phyloP scores from a whole-genome alignment of 1,140 invertebrate genomes.

The Trichonephila clavata region DNA sequence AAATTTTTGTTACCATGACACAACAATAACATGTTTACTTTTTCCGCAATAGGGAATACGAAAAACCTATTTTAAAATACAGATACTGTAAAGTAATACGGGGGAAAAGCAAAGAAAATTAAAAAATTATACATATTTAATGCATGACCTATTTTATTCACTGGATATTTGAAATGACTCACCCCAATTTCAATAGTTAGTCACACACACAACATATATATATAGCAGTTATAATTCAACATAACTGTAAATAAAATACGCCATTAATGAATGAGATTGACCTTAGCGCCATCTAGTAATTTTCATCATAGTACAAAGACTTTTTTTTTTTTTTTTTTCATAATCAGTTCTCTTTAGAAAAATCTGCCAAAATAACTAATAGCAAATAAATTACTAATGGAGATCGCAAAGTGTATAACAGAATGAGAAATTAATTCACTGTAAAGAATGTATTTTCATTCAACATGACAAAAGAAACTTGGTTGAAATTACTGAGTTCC shows the following conservation, averaged over 20 bases:
- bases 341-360: too few species aligned
- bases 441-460: too few species aligned
- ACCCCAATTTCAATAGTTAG: conserved; percentile 23
- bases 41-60: not conserved
- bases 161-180: not conserved
- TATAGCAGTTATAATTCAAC: conserved; percentile 38
- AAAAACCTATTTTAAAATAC: not conserved
- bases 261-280: conserved; percentile 48
- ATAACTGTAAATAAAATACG: conserved; percentile 75
- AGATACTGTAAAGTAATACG: too few species aligned
- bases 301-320: not conserved
- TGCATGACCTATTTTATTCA: not conserved
- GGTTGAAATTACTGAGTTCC: too few species aligned
- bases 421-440: too few species aligned
- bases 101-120: too few species aligned
- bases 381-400: too few species aligned
- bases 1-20: not conserved
- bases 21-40: not conserved
- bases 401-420: too few species aligned
- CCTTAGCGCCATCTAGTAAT: conserved; percentile 15
- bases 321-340: too few species aligned
- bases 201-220: not conserved
- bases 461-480: too few species aligned
- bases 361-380: too few species aligned
- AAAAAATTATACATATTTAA: too few species aligned